Conservation (phyloP, 2,113 vertebrate genomes). For the Oreotrochilus melanogaster region DNA sequence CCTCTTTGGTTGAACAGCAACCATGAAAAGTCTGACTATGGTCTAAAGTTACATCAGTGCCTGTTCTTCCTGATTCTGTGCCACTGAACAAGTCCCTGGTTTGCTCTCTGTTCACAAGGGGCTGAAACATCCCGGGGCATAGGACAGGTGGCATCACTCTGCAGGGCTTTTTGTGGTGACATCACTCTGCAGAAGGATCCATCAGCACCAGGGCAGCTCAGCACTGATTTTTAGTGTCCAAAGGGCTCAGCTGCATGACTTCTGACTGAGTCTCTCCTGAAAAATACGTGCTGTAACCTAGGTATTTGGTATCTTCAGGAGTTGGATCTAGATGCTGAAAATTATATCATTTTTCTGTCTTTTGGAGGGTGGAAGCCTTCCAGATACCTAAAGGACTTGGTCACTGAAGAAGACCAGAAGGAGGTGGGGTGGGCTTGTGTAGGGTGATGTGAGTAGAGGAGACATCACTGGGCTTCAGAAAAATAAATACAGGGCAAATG, state of each 20-base stretch:
- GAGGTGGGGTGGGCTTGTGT: neutral
- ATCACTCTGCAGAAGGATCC: neutral
- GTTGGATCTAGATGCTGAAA: neutral
- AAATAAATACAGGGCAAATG: neutral
- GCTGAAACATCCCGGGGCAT: rapidly evolving
- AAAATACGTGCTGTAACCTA: neutral
- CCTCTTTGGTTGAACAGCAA: neutral
- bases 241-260: neutral
- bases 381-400: neutral
- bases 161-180: neutral
- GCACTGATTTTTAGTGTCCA: rapidly evolving
- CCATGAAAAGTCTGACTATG: neutral
- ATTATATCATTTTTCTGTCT: neutral
- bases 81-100: neutral
- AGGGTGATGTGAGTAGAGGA: neutral
- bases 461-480: neutral
- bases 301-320: neutral
- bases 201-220: rapidly evolving
- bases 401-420: neutral
- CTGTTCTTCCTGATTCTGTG: neutral
- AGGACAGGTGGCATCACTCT: neutral
- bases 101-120: rapidly evolving
- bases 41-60: rapidly evolving
- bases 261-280: neutral
- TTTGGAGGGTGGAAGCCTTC: neutral